Evolutionary conservation across 2,113 vertebrate genomes (phyloP), one percentile per base, ranked within the genome.

Genomic region (Chloebia gouldiae): DNA sequence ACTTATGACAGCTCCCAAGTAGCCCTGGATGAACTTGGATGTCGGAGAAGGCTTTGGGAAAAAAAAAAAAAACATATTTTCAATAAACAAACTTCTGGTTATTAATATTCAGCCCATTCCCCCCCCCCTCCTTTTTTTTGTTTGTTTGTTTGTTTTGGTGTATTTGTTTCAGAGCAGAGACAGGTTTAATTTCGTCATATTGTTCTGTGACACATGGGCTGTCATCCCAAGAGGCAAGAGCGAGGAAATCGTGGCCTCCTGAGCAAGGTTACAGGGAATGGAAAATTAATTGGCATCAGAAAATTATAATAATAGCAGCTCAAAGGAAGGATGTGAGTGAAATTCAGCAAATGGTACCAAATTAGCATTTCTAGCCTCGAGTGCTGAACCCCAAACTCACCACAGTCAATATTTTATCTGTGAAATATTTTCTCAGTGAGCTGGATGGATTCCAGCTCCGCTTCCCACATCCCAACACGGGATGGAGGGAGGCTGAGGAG

Each of bases 21-120:
- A 99, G 94, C 99, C 99, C 97, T 98, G 98, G 93, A 99, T 93
- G 97, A 99, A 99, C 97, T 97, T 99, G 95, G 98, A 99, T 1
- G 95, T 95, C 30, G 98, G 98, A 65, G 98, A 98, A 73, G 99
- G 98, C 99, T 99, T 92, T 84, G 88, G 88, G 90, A 66, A 96
- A 80, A 95, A 92, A 86, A 86, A 96, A 95, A 63, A 90, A 92
- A 93, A 92, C 72, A 93, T 19, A 87, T 81, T 85, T 92, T 93
- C 70, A 92, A 61, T 82, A 73, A 90, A 77, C 63, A 83, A 87
- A 90, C 70, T 92, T 50, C n/a, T 92, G 70, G 79, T 73, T 90
- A 85, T 92, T 78, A 82, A 93, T 63, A 94, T 11, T 9, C 83
- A 81, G 50, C 30, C 39, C 11, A 16, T 50, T 40, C 56, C 9